phyloP scores from a whole-genome alignment of 2,888 invertebrate genomes.

The Chrysina gloriosa region DNA sequence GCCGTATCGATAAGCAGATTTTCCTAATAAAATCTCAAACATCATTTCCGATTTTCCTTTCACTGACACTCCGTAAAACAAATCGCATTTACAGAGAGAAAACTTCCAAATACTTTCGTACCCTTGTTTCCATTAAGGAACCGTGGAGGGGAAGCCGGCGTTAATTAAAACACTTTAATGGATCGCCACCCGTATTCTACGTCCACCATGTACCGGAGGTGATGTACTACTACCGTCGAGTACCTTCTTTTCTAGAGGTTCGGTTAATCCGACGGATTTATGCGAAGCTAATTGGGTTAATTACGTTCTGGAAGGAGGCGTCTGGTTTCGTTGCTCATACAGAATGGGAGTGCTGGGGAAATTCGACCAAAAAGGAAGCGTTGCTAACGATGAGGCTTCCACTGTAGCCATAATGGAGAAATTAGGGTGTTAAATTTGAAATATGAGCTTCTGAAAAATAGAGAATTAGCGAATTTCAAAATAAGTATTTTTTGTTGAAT shows the following conservation, averaged over 20 bases:
- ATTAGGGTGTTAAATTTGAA: too few relatives aligned
- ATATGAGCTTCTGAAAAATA: too few relatives aligned
- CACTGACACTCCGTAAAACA: neutral
- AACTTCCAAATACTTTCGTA: too few relatives aligned
- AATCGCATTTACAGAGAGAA: too few relatives aligned
- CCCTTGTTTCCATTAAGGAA: neutral
- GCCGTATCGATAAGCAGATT: neutral
- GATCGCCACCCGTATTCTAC: neutral
- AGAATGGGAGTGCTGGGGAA: neutral
- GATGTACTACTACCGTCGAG: slow-evolving; percentile 3
- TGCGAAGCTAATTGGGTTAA: slow-evolving; percentile 19
- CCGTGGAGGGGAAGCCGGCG: neutral
- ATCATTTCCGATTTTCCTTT: neutral
- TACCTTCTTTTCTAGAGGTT: slow-evolving; percentile 10
- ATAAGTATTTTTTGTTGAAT: too few relatives aligned
- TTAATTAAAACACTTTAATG: slow-evolving; percentile 21
- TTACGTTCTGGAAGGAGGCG: slow-evolving; percentile 6
- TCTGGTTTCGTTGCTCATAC: neutral
- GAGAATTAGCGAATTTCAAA: too few relatives aligned
- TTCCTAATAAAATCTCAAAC: neutral
- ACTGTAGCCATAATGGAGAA: too few relatives aligned
- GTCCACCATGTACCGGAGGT: neutral
- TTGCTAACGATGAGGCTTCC: too few relatives aligned
- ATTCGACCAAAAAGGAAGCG: neutral
- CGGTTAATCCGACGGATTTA: slow-evolving; percentile 17